phyloP scores from a whole-genome alignment of 35 echinoderm and acorn worm genomes.

The Anneissia japonica region DNA sequence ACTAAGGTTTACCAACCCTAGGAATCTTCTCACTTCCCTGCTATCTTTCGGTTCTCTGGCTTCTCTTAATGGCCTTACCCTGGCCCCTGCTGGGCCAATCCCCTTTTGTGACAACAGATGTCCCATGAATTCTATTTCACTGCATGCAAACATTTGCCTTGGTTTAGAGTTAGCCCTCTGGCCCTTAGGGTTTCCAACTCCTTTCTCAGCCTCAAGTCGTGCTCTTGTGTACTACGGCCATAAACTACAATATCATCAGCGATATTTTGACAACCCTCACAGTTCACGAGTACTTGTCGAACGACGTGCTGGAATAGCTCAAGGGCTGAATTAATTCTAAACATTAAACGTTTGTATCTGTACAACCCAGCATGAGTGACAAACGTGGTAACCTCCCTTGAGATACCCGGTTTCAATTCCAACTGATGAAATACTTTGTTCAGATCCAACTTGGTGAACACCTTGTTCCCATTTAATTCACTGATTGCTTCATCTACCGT shows the following conservation, averaged over 20 bases:
- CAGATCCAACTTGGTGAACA: conserved; percentile 16
- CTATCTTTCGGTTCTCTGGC: conserved; percentile 23
- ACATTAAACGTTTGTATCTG: conserved; percentile 38
- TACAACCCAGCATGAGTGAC: conserved; percentile 39
- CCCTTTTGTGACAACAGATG: conserved; percentile 23
- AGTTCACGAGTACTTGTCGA: conserved; percentile 22
- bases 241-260: conserved; percentile 50
- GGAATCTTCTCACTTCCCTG: conserved; percentile 40
- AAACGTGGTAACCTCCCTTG: conserved; percentile 26
- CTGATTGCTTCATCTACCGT: conserved; percentile 7
- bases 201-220: conserved; percentile 30
- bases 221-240: neutral
- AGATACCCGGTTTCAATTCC: neutral
- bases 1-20: conserved; percentile 47
- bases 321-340: conserved; percentile 40
- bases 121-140: conserved; percentile 52
- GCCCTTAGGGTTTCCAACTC: neutral
- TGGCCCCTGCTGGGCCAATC: conserved; percentile 21
- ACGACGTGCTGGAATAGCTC: conserved; percentile 34
- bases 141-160: conserved; percentile 37
- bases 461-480: neutral
- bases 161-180: conserved; percentile 22
- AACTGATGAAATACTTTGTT: conserved; percentile 19
- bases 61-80: conserved; percentile 21
- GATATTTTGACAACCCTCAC: conserved; percentile 46